Evolutionary conservation across 2,888 invertebrate genomes (phyloP).

Genomic region (Galeruca laticollis): DNA sequence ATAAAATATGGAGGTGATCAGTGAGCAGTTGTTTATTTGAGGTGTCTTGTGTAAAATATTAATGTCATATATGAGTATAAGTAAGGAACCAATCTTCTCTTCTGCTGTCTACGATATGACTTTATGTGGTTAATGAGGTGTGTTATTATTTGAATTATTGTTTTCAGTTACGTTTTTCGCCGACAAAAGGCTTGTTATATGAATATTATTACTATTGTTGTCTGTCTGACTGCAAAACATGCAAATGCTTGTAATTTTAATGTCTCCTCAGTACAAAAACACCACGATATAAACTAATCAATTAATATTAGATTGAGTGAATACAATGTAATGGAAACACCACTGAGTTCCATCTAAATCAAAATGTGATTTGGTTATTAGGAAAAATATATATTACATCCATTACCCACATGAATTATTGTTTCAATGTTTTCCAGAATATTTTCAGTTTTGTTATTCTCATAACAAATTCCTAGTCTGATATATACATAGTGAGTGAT

Average conservation of each 20-base stretch:
- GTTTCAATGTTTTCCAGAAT: not conserved
- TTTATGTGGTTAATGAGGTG: slow-evolving; percentile 63
- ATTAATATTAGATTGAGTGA: slow-evolving; percentile 54
- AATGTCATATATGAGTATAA: too few species aligned
- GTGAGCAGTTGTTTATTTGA: too few species aligned
- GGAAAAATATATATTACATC: not conserved
- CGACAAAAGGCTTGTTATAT: slow-evolving; percentile 65
- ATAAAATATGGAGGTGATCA: too few species aligned
- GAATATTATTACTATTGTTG: slow-evolving; percentile 64
- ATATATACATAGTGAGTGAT: too few species aligned
- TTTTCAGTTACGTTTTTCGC: slow-evolving; percentile 61
- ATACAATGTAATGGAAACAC: slow-evolving; percentile 38
- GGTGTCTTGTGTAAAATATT: too few species aligned
- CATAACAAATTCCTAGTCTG: too few species aligned
- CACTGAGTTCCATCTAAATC: slow-evolving; percentile 44
- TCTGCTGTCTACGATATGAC: slow-evolving; percentile 42
- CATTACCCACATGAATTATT: too few species aligned
- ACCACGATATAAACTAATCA: slow-evolving; percentile 64
- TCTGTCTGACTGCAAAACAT: slow-evolving; percentile 63
- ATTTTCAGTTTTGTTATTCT: too few species aligned
- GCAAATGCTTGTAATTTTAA: slow-evolving; percentile 61
- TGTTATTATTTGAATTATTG: slow-evolving; percentile 62
- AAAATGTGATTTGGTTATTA: slow-evolving; percentile 9
- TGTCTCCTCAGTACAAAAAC: slow-evolving; percentile 66
- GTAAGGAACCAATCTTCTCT: slow-evolving; percentile 6